Conservation (phyloP, 2,113 vertebrate species). For the Noturus placidus region DNA sequence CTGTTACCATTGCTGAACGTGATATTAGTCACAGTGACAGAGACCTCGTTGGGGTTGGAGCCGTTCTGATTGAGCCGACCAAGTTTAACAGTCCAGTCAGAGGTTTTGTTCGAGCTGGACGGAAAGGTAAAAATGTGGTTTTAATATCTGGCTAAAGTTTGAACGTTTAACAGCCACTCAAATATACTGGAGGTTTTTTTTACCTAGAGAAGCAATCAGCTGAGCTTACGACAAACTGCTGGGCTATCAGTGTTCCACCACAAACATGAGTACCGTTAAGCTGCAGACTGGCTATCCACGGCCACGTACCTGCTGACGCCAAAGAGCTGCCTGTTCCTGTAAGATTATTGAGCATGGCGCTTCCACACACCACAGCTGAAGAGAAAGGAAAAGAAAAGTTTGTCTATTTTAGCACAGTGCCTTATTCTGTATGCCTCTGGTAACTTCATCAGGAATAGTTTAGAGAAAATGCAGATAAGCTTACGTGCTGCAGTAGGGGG, state of each 20-base stretch:
- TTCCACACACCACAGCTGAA: slow-evolving; percentile 65
- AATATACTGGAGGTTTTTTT: background rate
- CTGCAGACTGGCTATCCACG: slow-evolving; percentile 78
- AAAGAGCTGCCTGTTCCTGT: slow-evolving; percentile 5
- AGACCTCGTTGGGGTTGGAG: slow-evolving; percentile 48
- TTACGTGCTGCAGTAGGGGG: slow-evolving; percentile 17
- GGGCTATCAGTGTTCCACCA: slow-evolving; percentile 70
- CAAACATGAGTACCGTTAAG: slow-evolving; percentile 60
- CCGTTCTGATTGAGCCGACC: slow-evolving; percentile 48
- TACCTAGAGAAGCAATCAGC: slow-evolving; percentile 65
- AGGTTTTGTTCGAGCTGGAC: slow-evolving; percentile 39
- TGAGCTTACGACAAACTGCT: slow-evolving; percentile 65
- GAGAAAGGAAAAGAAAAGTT: background rate
- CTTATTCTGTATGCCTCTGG: background rate
- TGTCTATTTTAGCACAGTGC: background rate
- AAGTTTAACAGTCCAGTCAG: slow-evolving; percentile 56
- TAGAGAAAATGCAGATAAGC: background rate
- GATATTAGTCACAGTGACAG: slow-evolving; percentile 47
- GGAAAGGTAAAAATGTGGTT: background rate
- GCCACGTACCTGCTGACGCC: slow-evolving; percentile 61
- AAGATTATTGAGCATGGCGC: slow-evolving; percentile 36
- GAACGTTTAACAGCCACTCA: background rate
- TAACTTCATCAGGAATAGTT: background rate
- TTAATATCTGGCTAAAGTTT: background rate
- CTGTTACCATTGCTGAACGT: slow-evolving; percentile 38